phyloP scores from a whole-genome alignment of 1,140 invertebrate species.

The Drosophila navojoa region DNA sequence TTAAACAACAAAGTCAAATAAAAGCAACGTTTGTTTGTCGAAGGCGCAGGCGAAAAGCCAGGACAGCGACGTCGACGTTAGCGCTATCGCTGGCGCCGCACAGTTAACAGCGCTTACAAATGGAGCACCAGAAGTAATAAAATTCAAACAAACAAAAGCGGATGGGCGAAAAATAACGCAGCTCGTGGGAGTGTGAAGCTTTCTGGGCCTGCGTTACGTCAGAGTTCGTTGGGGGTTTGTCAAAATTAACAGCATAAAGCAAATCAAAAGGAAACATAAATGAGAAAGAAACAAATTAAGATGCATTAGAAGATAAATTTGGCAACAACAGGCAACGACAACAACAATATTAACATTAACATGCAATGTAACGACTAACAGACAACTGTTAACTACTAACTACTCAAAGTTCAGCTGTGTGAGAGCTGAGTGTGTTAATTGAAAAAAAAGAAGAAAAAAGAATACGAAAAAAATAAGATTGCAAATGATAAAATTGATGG shows the following conservation, averaged over 20 bases:
- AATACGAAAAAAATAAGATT: slow-evolving; percentile 50
- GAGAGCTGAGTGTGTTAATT: slow-evolving; percentile 69
- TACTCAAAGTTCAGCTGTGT: slow-evolving; percentile 50
- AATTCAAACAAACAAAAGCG: slow-evolving; percentile 63
- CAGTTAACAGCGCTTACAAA: slow-evolving; percentile 29
- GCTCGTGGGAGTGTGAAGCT: slow-evolving; percentile 47
- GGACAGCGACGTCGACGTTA: not conserved
- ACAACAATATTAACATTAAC: slow-evolving; percentile 50
- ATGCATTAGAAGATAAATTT: slow-evolving; percentile 66
- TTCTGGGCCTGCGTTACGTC: slow-evolving; percentile 59
- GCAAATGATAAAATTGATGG: slow-evolving; percentile 70
- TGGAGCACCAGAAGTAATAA: slow-evolving; percentile 59
- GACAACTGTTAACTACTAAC: slow-evolving; percentile 65
- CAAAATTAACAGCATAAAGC: slow-evolving; percentile 69
- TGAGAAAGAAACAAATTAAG: slow-evolving; percentile 22
- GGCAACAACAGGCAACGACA: slow-evolving; percentile 28
- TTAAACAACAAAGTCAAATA: slow-evolving; percentile 68
- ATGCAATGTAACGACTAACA: slow-evolving; percentile 57
- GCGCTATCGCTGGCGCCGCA: slow-evolving; percentile 14
- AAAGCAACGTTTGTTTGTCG: slow-evolving; percentile 40
- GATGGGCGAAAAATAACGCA: slow-evolving; percentile 34
- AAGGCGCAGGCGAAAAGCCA: slow-evolving; percentile 1
- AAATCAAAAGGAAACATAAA: slow-evolving; percentile 45
- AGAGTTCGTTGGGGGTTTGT: slow-evolving; percentile 75
- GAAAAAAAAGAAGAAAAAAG: slow-evolving; percentile 24